These are phyloP conservation scores for Forbesichthys agassizii DNA, from an alignment of 2,113 vertebrate genomes.

Conservation along the genomic window DNA sequence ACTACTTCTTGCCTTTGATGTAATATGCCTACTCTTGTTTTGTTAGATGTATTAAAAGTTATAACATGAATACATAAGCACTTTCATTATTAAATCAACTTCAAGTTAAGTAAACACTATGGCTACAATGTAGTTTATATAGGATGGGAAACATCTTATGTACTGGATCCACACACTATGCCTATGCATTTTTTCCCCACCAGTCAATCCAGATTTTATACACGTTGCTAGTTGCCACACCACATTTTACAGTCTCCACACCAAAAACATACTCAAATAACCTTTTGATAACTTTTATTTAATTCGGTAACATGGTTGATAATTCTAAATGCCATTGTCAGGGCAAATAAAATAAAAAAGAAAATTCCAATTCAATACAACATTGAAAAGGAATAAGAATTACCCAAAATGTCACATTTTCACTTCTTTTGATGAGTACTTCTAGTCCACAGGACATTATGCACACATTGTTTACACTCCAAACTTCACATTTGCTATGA, in stretches of 20 bases:
- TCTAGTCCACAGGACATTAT: slow-evolving; percentile 48
- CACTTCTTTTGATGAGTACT: slow-evolving; percentile 38
- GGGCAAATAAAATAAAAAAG: slow-evolving; percentile 35
- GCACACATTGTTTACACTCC: slow-evolving; percentile 12
- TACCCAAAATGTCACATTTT: slow-evolving; percentile 31
- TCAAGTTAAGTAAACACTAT: background rate
- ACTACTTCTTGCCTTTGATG: slow-evolving; percentile 41
- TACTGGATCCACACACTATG: background rate
- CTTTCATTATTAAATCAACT: background rate
- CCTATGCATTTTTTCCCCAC: background rate
- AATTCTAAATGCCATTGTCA: slow-evolving; percentile 51
- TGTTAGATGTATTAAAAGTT: slow-evolving; percentile 66
- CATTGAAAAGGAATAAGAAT: slow-evolving; percentile 47
- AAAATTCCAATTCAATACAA: slow-evolving; percentile 52
- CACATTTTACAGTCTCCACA: background rate
- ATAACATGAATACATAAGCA: too few relatives aligned
- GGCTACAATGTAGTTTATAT: too few relatives aligned
- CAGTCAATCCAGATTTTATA: background rate
- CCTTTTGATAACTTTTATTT: slow-evolving; percentile 61
- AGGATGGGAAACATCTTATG: background rate
- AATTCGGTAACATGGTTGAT: slow-evolving; percentile 57
- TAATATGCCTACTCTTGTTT: slow-evolving; percentile 49
- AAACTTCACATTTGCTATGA: slow-evolving; percentile 26
- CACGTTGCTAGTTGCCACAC: background rate
- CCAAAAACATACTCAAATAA: slow-evolving; percentile 3